Evolutionary conservation across 2,888 invertebrate genomes (phyloP).

Genomic region (Pyrgus malvae): DNA sequence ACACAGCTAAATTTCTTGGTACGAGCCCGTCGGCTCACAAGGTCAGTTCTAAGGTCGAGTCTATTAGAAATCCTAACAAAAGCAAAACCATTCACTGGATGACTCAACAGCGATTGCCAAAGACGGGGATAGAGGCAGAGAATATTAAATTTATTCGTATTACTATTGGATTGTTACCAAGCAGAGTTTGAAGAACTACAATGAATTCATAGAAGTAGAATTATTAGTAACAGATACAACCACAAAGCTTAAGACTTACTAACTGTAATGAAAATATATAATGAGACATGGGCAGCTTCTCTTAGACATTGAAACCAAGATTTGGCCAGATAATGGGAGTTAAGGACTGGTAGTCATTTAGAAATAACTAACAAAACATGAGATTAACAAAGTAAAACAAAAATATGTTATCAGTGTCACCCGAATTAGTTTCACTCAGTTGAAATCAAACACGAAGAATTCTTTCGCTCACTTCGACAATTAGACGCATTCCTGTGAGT

Average conservation of each 20-base stretch:
- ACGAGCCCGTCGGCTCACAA: constrained; percentile 29
- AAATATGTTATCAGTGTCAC: constrained; percentile 32
- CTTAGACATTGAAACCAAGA: neutral
- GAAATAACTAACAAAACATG: constrained; percentile 1
- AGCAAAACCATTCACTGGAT: constrained; percentile 38
- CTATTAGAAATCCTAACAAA: constrained; percentile 38
- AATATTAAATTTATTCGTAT: neutral
- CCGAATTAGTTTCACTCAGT: constrained; percentile 59
- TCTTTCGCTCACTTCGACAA: constrained; percentile 64
- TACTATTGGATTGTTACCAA: too few species aligned
- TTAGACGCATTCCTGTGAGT: constrained; percentile 75
- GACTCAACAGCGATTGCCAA: constrained; percentile 27
- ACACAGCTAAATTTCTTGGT: constrained; percentile 34
- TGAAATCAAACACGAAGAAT: constrained; percentile 66
- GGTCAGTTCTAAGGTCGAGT: constrained; percentile 34
- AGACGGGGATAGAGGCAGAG: neutral
- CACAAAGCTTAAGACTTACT: too few species aligned
- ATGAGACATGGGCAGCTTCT: too few species aligned
- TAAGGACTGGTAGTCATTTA: neutral
- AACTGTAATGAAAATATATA: too few species aligned
- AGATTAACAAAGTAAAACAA: neutral
- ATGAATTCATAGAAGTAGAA: too few species aligned
- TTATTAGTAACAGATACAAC: too few species aligned
- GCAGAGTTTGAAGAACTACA: too few species aligned
- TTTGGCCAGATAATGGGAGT: constrained; percentile 5